A percentile compares a stretch with the other conserved stretches of the same genome.
Evolutionary conservation across 2,797 vertebrate species (phyloP).

Genomic region (Cichlasoma orientale): DNA sequence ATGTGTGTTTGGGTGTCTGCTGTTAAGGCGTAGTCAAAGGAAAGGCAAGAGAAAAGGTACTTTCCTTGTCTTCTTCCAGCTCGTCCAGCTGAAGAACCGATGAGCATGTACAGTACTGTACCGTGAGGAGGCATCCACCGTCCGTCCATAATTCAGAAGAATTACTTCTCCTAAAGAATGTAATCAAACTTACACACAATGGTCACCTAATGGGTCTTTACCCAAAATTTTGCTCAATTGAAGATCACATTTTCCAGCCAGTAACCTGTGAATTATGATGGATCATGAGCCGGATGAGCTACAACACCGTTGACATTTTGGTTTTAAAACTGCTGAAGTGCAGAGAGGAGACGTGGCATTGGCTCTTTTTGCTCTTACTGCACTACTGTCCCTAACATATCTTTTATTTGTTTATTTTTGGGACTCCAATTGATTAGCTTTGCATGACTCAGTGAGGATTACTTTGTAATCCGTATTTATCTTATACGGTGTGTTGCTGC

Average conservation of each 20-base stretch:
- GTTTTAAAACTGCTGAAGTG: background rate
- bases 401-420: no score
- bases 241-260: background rate
- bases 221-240: background rate
- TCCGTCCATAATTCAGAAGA: background rate
- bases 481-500: background rate
- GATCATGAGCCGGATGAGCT: background rate
- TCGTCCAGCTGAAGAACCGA: background rate
- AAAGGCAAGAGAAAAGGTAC: constrained; percentile 47
- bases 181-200: background rate
- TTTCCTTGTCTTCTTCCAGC: background rate
- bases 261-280: background rate
- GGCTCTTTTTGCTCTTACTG: background rate
- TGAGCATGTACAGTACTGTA: background rate
- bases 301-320: background rate
- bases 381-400: background rate
- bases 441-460: background rate
- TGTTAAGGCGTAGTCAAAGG: background rate
- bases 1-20: background rate
- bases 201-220: background rate
- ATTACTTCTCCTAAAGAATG: background rate
- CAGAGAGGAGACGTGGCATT: background rate
- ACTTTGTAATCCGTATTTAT: background rate
- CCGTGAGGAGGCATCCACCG: no score
- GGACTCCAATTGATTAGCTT: background rate